Percentiles rank a stretch among this genome's conserved stretches.
Conservation (phyloP, 64 coral and sea anemone species). For the Trachythela sp. region DNA sequence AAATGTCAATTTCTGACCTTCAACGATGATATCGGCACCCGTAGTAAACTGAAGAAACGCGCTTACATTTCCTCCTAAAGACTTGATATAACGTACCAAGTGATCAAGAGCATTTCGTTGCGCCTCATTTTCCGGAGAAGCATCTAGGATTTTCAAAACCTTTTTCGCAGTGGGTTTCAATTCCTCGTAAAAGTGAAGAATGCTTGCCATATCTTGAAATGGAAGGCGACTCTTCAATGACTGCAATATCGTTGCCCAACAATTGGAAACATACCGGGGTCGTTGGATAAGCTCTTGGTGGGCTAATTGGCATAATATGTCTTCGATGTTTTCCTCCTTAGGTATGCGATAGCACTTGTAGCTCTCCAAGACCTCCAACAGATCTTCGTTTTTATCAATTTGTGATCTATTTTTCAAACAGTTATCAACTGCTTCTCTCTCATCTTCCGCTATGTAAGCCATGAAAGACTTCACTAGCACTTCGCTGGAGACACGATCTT, state of each 20-base stretch:
- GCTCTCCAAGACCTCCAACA: slow-evolving; percentile 25
- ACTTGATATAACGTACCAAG: slow-evolving; percentile 27
- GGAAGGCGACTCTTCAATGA: background rate
- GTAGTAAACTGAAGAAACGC: slow-evolving; percentile 26
- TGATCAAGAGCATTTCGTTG: slow-evolving; percentile 16
- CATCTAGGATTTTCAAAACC: slow-evolving; percentile 33
- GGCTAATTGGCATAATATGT: slow-evolving; percentile 35
- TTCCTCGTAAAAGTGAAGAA: slow-evolving; percentile 27
- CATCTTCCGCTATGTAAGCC: slow-evolving; percentile 49
- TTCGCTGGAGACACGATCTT: slow-evolving; percentile 18
- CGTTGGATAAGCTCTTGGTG: slow-evolving; percentile 50
- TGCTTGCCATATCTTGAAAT: slow-evolving; percentile 16
- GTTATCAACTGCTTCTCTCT: slow-evolving; percentile 33
- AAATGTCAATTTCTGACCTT: background rate
- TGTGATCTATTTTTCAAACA: slow-evolving; percentile 11
- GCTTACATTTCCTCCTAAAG: slow-evolving; percentile 7
- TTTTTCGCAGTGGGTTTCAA: slow-evolving; percentile 43
- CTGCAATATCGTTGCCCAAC: slow-evolving; percentile 21
- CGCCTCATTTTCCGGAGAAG: slow-evolving; percentile 27
- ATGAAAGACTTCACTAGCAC: slow-evolving; percentile 53
- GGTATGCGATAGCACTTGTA: slow-evolving; percentile 33
- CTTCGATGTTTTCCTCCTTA: slow-evolving; percentile 14
- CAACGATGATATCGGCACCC: slow-evolving; percentile 29
- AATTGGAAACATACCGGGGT: slow-evolving; percentile 35
- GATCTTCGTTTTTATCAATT: slow-evolving; percentile 28